Conservation (phyloP, 1,140 invertebrate genomes). For the Teleopsis dalmanni region DNA sequence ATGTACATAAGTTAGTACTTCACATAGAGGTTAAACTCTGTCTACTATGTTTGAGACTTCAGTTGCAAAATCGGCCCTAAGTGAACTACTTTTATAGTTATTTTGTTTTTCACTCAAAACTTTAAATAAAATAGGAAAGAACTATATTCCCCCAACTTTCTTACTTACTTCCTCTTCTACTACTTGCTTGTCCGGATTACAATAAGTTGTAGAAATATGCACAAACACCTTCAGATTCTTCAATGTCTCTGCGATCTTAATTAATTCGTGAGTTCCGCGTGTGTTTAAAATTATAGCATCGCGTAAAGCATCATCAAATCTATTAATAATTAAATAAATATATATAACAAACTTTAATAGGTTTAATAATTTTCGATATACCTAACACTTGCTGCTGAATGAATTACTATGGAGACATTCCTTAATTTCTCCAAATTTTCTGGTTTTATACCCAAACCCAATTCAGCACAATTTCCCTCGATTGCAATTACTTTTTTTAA, state of each 20-base stretch:
- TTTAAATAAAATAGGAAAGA: background rate
- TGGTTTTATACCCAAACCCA: constrained; percentile 51
- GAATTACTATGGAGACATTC: constrained; percentile 79
- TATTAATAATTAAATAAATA: constrained; percentile 5
- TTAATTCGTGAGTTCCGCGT: constrained; percentile 57
- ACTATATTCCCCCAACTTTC: background rate
- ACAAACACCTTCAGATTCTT: constrained; percentile 64
- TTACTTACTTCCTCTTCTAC: constrained; percentile 56
- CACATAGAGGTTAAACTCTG: too few relatives aligned
- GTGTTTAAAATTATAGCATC: constrained; percentile 58
- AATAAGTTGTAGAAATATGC: constrained; percentile 80
- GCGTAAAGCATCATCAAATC: constrained; percentile 66
- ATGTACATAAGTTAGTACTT: background rate
- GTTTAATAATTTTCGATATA: constrained; percentile 13
- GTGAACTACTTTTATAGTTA: too few relatives aligned
- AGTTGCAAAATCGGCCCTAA: too few relatives aligned
- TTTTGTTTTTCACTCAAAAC: background rate
- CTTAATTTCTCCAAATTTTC: constrained; percentile 40
- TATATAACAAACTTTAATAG: background rate
- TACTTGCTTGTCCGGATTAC: constrained; percentile 61
- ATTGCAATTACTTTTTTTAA: constrained; percentile 69
- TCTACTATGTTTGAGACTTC: too few relatives aligned
- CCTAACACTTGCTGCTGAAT: constrained; percentile 85
- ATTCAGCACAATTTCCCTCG: constrained; percentile 64
- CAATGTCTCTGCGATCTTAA: constrained; percentile 58